phyloP scores from a whole-genome alignment of 2,113 vertebrate species.

The Pedionomus torquatus region DNA sequence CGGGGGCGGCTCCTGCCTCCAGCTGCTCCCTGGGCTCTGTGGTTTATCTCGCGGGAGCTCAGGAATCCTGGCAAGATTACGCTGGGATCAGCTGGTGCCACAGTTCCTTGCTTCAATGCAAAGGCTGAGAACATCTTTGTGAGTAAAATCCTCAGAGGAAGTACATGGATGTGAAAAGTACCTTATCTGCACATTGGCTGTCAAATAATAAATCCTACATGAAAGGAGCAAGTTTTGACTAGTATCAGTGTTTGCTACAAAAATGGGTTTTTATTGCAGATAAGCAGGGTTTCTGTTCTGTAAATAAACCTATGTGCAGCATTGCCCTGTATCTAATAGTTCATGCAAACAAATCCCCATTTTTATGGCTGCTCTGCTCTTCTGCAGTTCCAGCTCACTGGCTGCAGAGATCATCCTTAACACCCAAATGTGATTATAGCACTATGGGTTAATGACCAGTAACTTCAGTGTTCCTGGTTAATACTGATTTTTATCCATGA shows the following conservation, averaged over 20 bases:
- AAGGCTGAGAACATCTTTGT: not conserved
- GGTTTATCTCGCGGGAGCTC: not conserved
- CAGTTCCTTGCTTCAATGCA: not conserved
- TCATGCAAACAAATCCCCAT: not conserved
- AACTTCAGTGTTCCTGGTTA: not conserved
- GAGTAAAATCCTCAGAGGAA: not conserved
- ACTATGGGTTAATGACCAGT: not conserved
- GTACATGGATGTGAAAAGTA: not conserved
- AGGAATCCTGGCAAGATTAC: not conserved
- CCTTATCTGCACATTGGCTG: not conserved
- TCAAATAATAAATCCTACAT: not conserved
- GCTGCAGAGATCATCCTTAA: not conserved
- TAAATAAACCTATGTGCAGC: not conserved
- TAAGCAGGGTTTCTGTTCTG: not conserved
- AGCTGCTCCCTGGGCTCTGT: not conserved
- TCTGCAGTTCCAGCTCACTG: not conserved
- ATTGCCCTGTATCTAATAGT: not conserved
- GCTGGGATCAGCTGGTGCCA: not conserved
- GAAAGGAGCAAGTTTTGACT: not conserved
- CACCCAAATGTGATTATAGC: not conserved
- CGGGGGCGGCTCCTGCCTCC: not conserved
- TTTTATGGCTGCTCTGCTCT: not conserved
- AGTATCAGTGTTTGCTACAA: not conserved
- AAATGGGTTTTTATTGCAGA: not conserved
- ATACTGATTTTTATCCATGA: slow-evolving; percentile 23